phyloP scores from a whole-genome alignment of 2,888 invertebrate genomes.

The Drosophila mercatorum region DNA sequence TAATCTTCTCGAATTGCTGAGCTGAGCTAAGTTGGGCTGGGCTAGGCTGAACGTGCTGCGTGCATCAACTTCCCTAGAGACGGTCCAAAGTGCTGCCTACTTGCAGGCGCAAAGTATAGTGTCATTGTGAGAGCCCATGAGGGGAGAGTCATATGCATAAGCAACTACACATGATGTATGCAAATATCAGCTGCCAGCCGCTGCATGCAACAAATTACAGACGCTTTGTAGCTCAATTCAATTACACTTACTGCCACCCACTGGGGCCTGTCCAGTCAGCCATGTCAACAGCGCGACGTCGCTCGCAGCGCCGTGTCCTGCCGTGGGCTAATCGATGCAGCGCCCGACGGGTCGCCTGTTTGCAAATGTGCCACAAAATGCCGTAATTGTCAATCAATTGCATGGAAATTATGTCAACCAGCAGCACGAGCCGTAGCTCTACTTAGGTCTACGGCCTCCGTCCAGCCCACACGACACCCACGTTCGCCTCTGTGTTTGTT shows the following conservation, averaged over 20 bases:
- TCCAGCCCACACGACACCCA: constrained; percentile 9
- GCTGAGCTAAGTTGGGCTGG: not conserved
- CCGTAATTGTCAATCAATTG: constrained; percentile 79
- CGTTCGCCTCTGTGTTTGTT: constrained; percentile 7
- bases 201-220: constrained; percentile 46
- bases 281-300: constrained; percentile 29
- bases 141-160: constrained; percentile 19
- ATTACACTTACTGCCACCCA: constrained; percentile 48
- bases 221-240: constrained; percentile 46
- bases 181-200: not conserved
- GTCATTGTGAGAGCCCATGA: constrained; percentile 48
- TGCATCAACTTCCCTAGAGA: constrained; percentile 11
- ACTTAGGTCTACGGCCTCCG: not conserved
- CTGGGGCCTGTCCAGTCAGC: constrained; percentile 14
- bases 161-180: not conserved
- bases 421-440: constrained; percentile 8
- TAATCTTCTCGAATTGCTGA: constrained; percentile 62
- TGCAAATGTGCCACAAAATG: constrained; percentile 76
- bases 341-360: constrained; percentile 61
- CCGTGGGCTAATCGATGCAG: constrained; percentile 71
- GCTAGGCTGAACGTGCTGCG: not conserved
- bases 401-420: constrained; percentile 74
- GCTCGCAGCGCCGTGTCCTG: constrained; percentile 44
- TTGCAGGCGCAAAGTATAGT: constrained; percentile 50
- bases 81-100: constrained; percentile 27